Evolutionary conservation across 1,140 invertebrate genomes (phyloP), one percentile per base, ranked within the genome.

Genomic region (Drosophila dunni): DNA sequence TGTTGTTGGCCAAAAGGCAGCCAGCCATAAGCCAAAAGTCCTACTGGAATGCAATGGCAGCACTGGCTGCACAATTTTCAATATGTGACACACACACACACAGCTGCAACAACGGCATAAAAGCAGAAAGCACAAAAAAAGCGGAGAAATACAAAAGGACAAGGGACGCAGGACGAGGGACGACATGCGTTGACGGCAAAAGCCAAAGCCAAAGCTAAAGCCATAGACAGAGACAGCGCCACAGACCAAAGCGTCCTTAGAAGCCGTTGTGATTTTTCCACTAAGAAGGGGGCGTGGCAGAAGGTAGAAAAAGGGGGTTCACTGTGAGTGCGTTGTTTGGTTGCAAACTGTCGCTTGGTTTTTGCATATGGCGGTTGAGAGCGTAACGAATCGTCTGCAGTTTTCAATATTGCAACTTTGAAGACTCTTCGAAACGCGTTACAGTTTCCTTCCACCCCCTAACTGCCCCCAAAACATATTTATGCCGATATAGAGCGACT

Each of bases 401-500:
- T 78, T 88, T 89, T 88, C 83, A 88, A 88, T 88, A 88, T 88
- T 88, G 83, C 83, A 88, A 81, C 53, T 72, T 83, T 66, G 74
- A 86, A 73, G 72, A 64, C 68, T 85, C 56, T 75, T 65, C 66
- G 34, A 34, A 11, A 15, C 9, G 0, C 15, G 1, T 48, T 9
- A 2, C 48, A 9, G 0, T 20, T 10, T 8, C 17, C 48, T n/a
- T 3, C 29, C 10, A 0, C 20, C n/a, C 40, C 11, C n/a, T 5
- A 42, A 42, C 40, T 42, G 24, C 2, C 24, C 24, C 24, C 2
- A 29, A 29, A 29, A 29, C 24, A 29, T 29, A 29, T 29, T 29
- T 29, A 29, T 29, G 4, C 6, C 24, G 24, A 29, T 29, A 29
- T 29, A 29, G 3, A 29, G 24, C 24, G 4, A 4, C 6, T 29